These are phyloP conservation scores for Dolichomitus sp. DNA, from an alignment of 2,888 invertebrate genomes.

Conservation along the genomic window DNA sequence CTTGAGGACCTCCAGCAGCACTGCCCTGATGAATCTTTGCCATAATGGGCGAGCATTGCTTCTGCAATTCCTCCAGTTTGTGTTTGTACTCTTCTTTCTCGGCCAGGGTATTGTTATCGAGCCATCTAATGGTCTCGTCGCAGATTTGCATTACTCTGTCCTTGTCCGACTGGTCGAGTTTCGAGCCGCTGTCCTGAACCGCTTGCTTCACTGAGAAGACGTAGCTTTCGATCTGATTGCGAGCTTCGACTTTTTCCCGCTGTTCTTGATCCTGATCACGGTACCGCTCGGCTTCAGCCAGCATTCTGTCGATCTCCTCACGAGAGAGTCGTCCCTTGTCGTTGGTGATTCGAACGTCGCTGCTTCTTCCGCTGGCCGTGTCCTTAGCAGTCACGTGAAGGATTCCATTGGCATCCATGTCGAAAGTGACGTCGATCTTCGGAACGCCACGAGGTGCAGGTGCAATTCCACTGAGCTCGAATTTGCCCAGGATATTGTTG, in stretches of 20 bases:
- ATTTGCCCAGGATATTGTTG: constrained; percentile 90
- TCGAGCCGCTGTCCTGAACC: constrained; percentile 89
- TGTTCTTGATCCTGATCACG: constrained; percentile 91
- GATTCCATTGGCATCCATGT: constrained; percentile 92
- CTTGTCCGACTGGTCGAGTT: constrained; percentile 86
- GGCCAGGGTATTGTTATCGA: constrained; percentile 90
- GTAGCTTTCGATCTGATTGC: constrained; percentile 92
- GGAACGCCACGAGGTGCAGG: constrained; percentile 90
- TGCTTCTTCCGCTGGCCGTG: constrained; percentile 89
- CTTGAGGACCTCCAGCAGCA: constrained; percentile 55
- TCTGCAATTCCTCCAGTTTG: constrained; percentile 88
- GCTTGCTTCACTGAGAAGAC: constrained; percentile 90
- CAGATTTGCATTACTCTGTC: constrained; percentile 86
- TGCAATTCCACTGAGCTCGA: constrained; percentile 90
- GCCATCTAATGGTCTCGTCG: constrained; percentile 90
- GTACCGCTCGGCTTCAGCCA: constrained; percentile 91
- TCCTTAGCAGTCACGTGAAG: constrained; percentile 88
- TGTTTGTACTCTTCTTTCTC: constrained; percentile 90
- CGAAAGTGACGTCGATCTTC: constrained; percentile 91
- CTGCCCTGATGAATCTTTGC: constrained; percentile 78
- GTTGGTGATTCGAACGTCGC: constrained; percentile 93
- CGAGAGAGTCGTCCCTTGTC: constrained; percentile 93
- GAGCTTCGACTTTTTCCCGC: constrained; percentile 89
- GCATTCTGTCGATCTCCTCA: constrained; percentile 93
- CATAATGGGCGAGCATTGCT: constrained; percentile 87